Conservation (phyloP, 2,113 vertebrate species). For the Hypomesus transpacificus region DNA sequence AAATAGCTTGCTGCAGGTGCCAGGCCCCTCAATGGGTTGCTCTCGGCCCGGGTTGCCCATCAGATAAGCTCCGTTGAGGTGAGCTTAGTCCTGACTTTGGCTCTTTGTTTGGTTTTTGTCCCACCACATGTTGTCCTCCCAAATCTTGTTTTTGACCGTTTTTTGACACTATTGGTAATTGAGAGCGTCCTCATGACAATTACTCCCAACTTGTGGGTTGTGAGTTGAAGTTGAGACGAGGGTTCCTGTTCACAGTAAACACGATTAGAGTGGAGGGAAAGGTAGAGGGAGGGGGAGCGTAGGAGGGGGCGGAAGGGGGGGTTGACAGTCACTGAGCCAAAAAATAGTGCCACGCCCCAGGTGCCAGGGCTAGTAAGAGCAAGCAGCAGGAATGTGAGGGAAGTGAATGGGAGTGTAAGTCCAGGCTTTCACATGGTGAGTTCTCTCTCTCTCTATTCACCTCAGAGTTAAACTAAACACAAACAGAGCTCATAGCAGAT, state of each 20-base stretch:
- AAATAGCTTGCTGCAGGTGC: conserved; percentile 64
- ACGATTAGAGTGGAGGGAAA: conserved; percentile 35
- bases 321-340: conserved; percentile 63
- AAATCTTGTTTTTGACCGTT: not conserved
- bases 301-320: conserved; percentile 49
- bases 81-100: conserved; percentile 19
- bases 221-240: conserved; percentile 54
- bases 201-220: conserved; percentile 53
- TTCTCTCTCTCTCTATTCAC: conserved; percentile 47
- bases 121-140: not conserved
- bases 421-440: conserved; percentile 70
- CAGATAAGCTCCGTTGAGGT: conserved; percentile 23
- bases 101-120: not conserved
- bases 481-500: conserved; percentile 16
- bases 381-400: conserved; percentile 70
- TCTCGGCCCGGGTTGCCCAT: conserved; percentile 35
- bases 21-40: conserved; percentile 36
- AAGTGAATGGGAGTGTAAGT: conserved; percentile 72
- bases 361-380: conserved; percentile 69
- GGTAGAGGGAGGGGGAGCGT: conserved; percentile 33
- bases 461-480: conserved; percentile 43
- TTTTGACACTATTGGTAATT: conserved; percentile 16
- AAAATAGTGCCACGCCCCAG: conserved; percentile 68
- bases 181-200: conserved; percentile 43
- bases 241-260: conserved; percentile 58